Base-by-base conservation (phyloP, 2,888 invertebrate species). In the Cantharis rufa region DNA sequence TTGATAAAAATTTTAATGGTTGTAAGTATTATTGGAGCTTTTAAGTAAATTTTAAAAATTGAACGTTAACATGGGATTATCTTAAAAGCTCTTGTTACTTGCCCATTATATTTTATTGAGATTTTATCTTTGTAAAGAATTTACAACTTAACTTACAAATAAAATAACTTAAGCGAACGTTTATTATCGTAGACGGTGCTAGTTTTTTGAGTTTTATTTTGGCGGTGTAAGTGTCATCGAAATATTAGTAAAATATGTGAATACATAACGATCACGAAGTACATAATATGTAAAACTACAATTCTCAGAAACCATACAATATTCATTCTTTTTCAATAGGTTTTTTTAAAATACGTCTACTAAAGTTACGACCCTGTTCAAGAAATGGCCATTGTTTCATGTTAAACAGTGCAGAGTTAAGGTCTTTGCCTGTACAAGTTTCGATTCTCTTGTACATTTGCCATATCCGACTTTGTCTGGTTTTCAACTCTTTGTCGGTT, bases 281-380 rank as follows among this genome's bases (percentile, higher is more conserved):
- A 69, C 48, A 48, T 71, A 75, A 71, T 75, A 76, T 72, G 74
- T 71, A 77, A 77, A 79, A 78, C 70, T 72, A 71, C 79, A 66
- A 74, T 80, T 80, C 80, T 69, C 62, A 68, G 80, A 80, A 80
- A 72, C 78, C 76, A 79, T 79, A 78, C 78, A 79, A 78, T 80
- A 80, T 79, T 80, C 77, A 79, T 80, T 80, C 76, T 78, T 78
- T 74, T 76, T 77, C 78, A 78, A 78, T 77, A 76, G 76, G 75
- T 61, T 71, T 48, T 27, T 77, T 77, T 74, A 75, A 71, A 77
- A 77, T 77, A 74, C 74, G 70, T 69, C 62, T 61, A 63, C 18
- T 69, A 28, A 77, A 77, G 77, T 77, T 77, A 77, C 74, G 69
- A 69, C 71, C 75, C 77, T 66, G 77, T 75, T 74, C 74, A 72